phyloP scores from a whole-genome alignment of 1,140 invertebrate genomes.

The Apis florea region DNA sequence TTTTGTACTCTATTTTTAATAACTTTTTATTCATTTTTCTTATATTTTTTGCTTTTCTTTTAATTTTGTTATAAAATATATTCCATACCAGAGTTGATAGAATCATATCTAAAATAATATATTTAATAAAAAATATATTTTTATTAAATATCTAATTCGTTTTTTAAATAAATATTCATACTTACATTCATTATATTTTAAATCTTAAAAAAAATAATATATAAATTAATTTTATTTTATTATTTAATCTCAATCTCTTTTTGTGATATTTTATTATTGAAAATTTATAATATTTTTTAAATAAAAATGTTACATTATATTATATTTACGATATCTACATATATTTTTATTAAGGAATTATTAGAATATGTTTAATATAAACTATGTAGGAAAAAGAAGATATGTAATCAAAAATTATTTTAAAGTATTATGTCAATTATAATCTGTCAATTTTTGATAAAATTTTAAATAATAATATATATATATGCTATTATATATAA shows the following conservation, averaged over 20 bases:
- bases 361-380: not conserved
- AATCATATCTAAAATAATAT: constrained; percentile 24
- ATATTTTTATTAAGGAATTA: not conserved
- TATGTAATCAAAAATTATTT: not conserved
- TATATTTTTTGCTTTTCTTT: constrained; percentile 1
- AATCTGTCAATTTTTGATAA: not conserved
- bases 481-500: not conserved
- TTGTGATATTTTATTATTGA: not conserved
- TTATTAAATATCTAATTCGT: constrained; percentile 5
- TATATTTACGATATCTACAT: too few species aligned
- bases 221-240: not conserved
- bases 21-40: not conserved
- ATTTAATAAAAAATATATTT: constrained; percentile 45
- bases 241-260: not conserved
- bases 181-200: not conserved
- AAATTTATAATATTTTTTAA: not conserved
- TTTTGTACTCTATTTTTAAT: not conserved
- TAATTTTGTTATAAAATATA: constrained; percentile 33
- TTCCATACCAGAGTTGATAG: not conserved
- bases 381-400: not conserved
- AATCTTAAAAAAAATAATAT: not conserved
- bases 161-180: constrained; percentile 15
- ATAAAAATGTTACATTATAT: too few species aligned
- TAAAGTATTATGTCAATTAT: not conserved
- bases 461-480: not conserved